A percentile compares a stretch with the other conserved stretches of the same genome.
These are phyloP conservation scores for Lasiurus borealis DNA, from an alignment of 2,113 vertebrate species.

Conservation along the genomic window DNA sequence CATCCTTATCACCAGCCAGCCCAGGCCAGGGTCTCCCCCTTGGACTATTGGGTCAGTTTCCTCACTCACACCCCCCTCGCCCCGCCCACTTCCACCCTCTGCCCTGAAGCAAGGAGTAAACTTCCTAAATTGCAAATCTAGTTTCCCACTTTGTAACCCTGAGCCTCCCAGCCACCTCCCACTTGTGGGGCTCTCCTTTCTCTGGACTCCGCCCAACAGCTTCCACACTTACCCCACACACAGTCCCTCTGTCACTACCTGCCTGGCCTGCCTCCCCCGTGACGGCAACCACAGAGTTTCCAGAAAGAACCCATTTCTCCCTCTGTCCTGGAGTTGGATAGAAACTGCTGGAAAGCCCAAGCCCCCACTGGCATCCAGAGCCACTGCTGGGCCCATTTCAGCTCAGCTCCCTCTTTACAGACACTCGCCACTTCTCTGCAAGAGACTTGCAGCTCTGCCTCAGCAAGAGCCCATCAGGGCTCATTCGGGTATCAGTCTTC, in stretches of 20 bases:
- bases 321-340: not conserved
- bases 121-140: not conserved
- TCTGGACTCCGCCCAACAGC: not conserved
- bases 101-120: not conserved
- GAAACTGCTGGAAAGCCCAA: not conserved
- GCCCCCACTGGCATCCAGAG: not conserved
- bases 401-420: not conserved
- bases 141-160: not conserved
- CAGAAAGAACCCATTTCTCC: constrained; percentile 11
- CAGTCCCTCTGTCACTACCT: not conserved
- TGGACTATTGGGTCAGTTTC: not conserved
- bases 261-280: not conserved
- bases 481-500: not conserved
- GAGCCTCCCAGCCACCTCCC: not conserved
- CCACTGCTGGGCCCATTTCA: not conserved
- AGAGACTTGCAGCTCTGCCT: not conserved
- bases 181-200: not conserved
- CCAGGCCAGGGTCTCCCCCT: not conserved
- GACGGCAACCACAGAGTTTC: not conserved
- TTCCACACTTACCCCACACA: not conserved
- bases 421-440: not conserved
- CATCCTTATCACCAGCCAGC: not conserved
- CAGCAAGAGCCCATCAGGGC: not conserved
- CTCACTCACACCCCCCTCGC: not conserved
- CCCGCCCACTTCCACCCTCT: not conserved